These are phyloP conservation scores for Drosophila pegasa DNA, from an alignment of 2,888 invertebrate species.

Conservation along the genomic window DNA sequence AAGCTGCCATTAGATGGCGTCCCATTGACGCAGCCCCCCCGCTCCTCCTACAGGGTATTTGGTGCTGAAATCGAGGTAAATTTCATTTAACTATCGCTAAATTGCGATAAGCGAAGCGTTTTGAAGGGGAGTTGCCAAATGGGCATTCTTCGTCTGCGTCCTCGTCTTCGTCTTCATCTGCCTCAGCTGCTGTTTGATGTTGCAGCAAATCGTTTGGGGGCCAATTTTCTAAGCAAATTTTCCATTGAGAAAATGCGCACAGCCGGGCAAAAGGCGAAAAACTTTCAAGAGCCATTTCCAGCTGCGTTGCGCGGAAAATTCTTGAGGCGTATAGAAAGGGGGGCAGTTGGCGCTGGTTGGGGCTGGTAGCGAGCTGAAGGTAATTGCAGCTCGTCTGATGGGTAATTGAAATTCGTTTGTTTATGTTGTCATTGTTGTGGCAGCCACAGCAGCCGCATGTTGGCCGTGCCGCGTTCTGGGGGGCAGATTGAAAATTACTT, in stretches of 20 bases:
- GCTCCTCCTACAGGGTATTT: background rate
- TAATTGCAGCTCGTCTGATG: conserved; percentile 65
- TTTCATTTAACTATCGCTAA: conserved; percentile 12
- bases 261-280: conserved; percentile 33
- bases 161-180: conserved; percentile 13
- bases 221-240: conserved; percentile 67
- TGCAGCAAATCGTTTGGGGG: conserved; percentile 12
- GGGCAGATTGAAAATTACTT: conserved; percentile 78
- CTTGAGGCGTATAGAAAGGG: conserved; percentile 30
- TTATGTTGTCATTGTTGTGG: conserved; percentile 77
- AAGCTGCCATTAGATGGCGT: conserved; percentile 11
- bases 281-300: conserved; percentile 64
- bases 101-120: conserved; percentile 29
- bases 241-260: conserved; percentile 52
- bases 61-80: background rate
- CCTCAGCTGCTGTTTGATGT: conserved; percentile 17
- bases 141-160: background rate
- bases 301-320: conserved; percentile 51
- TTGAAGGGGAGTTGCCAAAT: conserved; percentile 5
- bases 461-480: conserved; percentile 39
- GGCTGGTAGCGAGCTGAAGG: conserved; percentile 34
- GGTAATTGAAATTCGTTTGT: conserved; percentile 80
- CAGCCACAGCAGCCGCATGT: conserved; percentile 35
- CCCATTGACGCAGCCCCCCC: conserved; percentile 6
- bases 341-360: too few species aligned